Evolutionary conservation across 2,797 vertebrate genomes (phyloP).

Genomic region (Dendrocincla tyrannina): DNA sequence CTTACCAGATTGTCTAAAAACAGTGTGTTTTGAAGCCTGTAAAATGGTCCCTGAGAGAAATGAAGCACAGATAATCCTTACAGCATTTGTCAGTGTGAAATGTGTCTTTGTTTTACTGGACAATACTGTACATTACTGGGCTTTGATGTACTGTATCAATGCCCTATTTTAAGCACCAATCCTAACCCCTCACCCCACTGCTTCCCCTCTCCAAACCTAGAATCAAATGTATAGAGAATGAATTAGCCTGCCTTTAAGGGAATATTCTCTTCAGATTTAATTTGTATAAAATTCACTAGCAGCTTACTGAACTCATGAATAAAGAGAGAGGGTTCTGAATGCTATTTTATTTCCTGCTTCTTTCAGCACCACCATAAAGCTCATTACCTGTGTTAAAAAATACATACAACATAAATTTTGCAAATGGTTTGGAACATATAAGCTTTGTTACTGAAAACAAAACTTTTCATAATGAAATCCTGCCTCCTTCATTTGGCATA

Average conservation of each 20-base stretch:
- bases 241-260: slow-evolving; percentile 57
- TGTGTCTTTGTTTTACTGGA: slow-evolving; percentile 70
- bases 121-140: slow-evolving; percentile 48
- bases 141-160: slow-evolving; percentile 53
- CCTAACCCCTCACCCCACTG: accelerated
- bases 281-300: slow-evolving; percentile 62
- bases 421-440: slow-evolving; percentile 44
- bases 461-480: slow-evolving; percentile 34
- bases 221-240: slow-evolving; percentile 18
- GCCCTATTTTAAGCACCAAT: neutral
- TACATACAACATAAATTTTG: slow-evolving; percentile 43
- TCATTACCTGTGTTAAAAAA: slow-evolving; percentile 66
- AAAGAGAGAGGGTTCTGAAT: slow-evolving; percentile 45
- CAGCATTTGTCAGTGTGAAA: slow-evolving; percentile 65
- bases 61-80: slow-evolving; percentile 59
- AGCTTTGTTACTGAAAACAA: slow-evolving; percentile 50
- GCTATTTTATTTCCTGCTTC: slow-evolving; percentile 39
- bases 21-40: slow-evolving; percentile 57
- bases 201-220: slow-evolving; percentile 10
- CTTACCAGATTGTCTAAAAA: slow-evolving; percentile 67
- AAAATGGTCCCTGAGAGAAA: slow-evolving; percentile 65
- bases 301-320: slow-evolving; percentile 69
- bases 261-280: slow-evolving; percentile 68
- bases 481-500: slow-evolving; percentile 26
- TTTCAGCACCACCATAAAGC: slow-evolving; percentile 34